phyloP scores from a whole-genome alignment of 2,888 invertebrate genomes.

The Cynaeus angustus region DNA sequence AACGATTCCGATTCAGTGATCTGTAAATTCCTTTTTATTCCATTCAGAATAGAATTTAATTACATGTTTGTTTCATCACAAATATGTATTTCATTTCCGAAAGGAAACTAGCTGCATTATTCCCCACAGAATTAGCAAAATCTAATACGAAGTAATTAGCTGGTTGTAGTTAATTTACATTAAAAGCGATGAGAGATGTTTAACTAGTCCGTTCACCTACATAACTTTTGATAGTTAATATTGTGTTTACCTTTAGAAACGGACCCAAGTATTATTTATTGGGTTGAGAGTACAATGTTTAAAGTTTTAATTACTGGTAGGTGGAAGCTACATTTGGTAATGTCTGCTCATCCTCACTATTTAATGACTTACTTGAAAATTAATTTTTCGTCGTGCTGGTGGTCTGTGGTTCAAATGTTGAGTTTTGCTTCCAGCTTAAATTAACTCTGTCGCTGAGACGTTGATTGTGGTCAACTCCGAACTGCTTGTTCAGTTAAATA shows the following conservation, averaged over 20 bases:
- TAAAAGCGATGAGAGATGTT: neutral
- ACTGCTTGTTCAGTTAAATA: neutral
- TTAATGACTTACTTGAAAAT: conserved; percentile 34
- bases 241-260: neutral
- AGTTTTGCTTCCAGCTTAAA: conserved; percentile 30
- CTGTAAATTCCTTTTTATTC: conserved; percentile 20
- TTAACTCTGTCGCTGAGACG: conserved; percentile 24
- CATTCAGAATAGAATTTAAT: conserved; percentile 23
- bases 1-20: conserved; percentile 23
- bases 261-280: conserved; percentile 24
- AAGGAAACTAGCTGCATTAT: neutral
- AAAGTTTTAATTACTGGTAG: conserved; percentile 36
- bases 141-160: neutral
- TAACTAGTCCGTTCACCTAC: conserved; percentile 4
- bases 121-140: neutral
- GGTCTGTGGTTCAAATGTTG: conserved; percentile 31
- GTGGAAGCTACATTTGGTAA: neutral
- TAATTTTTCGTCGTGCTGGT: conserved; percentile 38
- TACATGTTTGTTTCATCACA: conserved; percentile 14
- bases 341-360: conserved; percentile 14
- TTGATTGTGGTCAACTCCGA: conserved; percentile 5
- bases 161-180: neutral
- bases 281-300: conserved; percentile 22
- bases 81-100: neutral
- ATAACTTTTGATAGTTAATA: neutral